A percentile compares a stretch with the other conserved stretches of the same genome.
Evolutionary conservation across 2,888 invertebrate genomes (phyloP).

Genomic region (Xestia ashworthii): DNA sequence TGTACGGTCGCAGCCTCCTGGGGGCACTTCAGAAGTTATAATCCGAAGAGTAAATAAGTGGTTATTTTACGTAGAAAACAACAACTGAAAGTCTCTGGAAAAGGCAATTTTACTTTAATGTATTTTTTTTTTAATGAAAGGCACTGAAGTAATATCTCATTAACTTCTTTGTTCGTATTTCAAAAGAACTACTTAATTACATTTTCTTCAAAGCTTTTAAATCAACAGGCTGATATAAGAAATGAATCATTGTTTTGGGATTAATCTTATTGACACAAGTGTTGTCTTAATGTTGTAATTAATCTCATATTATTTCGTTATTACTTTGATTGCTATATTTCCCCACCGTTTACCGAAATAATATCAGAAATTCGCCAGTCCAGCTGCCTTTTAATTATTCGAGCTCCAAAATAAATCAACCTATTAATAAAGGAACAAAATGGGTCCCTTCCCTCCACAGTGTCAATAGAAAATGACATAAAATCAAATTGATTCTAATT

Average conservation of each 20-base stretch:
- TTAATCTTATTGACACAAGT: slow-evolving; percentile 9
- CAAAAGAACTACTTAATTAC: slow-evolving; percentile 9
- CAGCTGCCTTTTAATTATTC: slow-evolving; percentile 52
- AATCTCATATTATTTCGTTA: slow-evolving; percentile 17
- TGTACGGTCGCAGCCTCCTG: slow-evolving; percentile 49
- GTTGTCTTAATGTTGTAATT: slow-evolving; percentile 12
- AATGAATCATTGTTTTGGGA: slow-evolving; percentile 5
- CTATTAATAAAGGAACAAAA: slow-evolving; percentile 54
- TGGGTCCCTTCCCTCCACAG: slow-evolving; percentile 34
- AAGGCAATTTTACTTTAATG: background rate
- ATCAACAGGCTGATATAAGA: background rate
- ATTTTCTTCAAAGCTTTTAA: slow-evolving; percentile 9
- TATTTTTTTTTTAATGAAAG: background rate
- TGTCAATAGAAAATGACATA: slow-evolving; percentile 51
- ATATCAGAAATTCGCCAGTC: slow-evolving; percentile 27
- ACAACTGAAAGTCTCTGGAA: background rate
- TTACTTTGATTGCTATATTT: background rate
- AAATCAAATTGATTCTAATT: slow-evolving; percentile 54
- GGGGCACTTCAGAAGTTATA: slow-evolving; percentile 43
- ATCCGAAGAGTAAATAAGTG: slow-evolving; percentile 45
- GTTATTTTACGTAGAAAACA: slow-evolving; percentile 19
- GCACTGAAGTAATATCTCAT: background rate
- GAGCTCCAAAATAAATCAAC: slow-evolving; percentile 55
- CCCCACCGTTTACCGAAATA: slow-evolving; percentile 6
- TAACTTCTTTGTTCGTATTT: slow-evolving; percentile 12